phyloP scores from a whole-genome alignment of 2,797 vertebrate species.

The Mus caroli region DNA sequence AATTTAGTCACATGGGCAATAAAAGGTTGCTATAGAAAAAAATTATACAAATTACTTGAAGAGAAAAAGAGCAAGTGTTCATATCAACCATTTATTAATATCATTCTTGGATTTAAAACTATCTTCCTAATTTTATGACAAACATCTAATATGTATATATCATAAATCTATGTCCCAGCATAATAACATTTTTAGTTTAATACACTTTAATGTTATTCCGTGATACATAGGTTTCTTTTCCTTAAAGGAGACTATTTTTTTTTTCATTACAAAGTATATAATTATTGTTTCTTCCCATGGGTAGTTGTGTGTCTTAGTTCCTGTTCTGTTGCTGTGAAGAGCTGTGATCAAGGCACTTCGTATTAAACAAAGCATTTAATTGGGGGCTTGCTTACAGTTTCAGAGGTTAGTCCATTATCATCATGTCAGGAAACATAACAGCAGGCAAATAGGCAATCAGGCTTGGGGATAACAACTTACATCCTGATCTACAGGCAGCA shows the following conservation, averaged over 20 bases:
- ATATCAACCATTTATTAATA: slow-evolving; percentile 32
- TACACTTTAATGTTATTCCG: slow-evolving; percentile 1
- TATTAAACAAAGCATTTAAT: background rate
- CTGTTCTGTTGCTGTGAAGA: background rate
- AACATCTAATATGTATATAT: slow-evolving; percentile 41
- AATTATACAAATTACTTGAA: slow-evolving; percentile 61
- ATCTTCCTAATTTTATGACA: slow-evolving; percentile 58
- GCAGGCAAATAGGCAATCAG: background rate
- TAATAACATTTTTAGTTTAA: slow-evolving; percentile 53
- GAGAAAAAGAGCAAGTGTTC: slow-evolving; percentile 42
- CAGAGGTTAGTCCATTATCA: background rate
- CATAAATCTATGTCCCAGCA: background rate
- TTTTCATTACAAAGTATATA: background rate
- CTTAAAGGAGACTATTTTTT: slow-evolving; percentile 50
- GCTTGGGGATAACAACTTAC: background rate
- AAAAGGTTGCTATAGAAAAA: slow-evolving; percentile 47
- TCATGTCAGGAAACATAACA: background rate
- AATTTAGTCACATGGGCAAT: background rate
- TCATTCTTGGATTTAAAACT: slow-evolving; percentile 12
- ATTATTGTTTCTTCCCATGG: slow-evolving; percentile 41
- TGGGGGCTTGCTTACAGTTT: background rate
- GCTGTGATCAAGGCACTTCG: background rate
- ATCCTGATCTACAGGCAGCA: background rate
- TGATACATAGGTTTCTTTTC: slow-evolving; percentile 41
- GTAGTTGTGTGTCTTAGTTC: background rate